A percentile compares a stretch with the other conserved stretches of the same genome.
Conservation (phyloP, 2,888 invertebrate genomes). For the Slavum lentiscoides region DNA sequence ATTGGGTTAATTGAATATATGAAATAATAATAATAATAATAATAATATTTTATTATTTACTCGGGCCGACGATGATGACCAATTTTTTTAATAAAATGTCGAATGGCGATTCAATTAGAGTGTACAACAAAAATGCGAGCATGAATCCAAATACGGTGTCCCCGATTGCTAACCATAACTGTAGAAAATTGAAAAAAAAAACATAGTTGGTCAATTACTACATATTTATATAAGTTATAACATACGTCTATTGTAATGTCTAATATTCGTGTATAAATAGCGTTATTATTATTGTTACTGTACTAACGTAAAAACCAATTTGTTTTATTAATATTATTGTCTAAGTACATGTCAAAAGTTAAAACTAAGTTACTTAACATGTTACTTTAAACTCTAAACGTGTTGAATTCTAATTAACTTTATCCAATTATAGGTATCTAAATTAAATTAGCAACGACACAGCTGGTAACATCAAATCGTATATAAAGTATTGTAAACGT, state of each 20-base stretch:
- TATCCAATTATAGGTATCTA: background rate
- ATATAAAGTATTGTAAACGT: no score
- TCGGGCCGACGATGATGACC: constrained; percentile 16
- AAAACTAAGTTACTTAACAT: background rate
- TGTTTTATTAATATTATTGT: background rate
- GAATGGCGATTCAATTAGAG: constrained; percentile 41
- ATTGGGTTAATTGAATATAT: background rate
- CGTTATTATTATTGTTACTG: no score
- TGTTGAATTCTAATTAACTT: background rate
- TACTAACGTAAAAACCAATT: background rate
- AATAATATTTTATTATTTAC: constrained; percentile 8
- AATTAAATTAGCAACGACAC: no score
- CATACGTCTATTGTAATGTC: background rate
- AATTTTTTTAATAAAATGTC: constrained; percentile 34
- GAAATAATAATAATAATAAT: background rate
- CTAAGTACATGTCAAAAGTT: no score
- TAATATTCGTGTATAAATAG: background rate
- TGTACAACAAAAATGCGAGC: constrained; percentile 33
- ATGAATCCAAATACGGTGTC: constrained; percentile 40
- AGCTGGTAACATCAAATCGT: no score
- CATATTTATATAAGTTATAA: background rate
- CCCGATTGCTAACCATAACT: constrained; percentile 47
- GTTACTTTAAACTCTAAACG: background rate
- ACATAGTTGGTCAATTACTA: background rate
- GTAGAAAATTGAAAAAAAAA: background rate